Base-by-base conservation (phyloP, 2,797 vertebrate species). In the Oryzias dopingdopingensis region DNA sequence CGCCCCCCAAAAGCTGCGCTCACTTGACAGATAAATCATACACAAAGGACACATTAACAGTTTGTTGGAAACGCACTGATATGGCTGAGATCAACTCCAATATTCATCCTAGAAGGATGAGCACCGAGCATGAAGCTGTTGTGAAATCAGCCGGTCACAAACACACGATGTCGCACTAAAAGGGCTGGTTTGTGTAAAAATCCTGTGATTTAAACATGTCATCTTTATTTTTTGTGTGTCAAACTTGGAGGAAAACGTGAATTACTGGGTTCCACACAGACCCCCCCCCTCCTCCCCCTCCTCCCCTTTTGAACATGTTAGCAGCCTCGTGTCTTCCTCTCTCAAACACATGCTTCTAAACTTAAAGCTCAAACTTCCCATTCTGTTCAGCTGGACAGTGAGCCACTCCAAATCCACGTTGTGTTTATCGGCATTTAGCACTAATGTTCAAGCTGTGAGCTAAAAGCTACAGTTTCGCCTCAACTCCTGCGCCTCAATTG, bases 401-500 rank as follows among this genome's bases (percentile, higher is more conserved):
- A 67, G 68, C 56, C 65, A 64, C 71, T 78, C 70, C 48, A 73
- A 80, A 59, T 83, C 74, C 52, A 47, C 70, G 71, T 20, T 70
- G 86, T 89, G 88, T 89, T 90, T 88, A 84, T 88, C 85, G 83
- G 85, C 83, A 84, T 89, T 89, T 91, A 86, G 86, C 84, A 70
- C 72, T 85, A 79, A 88, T 86, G 87, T 84, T 82, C 80, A 71
- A 79, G 87, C 85, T 84, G 81, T 86, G 78, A 87, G 88, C 87
- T 90, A 87, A 86, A 88, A 88, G 89, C 88, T 88, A 89, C 87
- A 90, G 86, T 89, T 91, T 87, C 89, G 90, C 92, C 91, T 94
- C 93, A 92, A 94, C 93, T 95, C 94, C 93, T 92, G 90, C 89
- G 90, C 94, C 91, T 89, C 92, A 92, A 97, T 97, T 97, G 95